These are phyloP conservation scores for Synergus japonicus DNA, from an alignment of 2,888 invertebrate species.

Conservation along the genomic window DNA sequence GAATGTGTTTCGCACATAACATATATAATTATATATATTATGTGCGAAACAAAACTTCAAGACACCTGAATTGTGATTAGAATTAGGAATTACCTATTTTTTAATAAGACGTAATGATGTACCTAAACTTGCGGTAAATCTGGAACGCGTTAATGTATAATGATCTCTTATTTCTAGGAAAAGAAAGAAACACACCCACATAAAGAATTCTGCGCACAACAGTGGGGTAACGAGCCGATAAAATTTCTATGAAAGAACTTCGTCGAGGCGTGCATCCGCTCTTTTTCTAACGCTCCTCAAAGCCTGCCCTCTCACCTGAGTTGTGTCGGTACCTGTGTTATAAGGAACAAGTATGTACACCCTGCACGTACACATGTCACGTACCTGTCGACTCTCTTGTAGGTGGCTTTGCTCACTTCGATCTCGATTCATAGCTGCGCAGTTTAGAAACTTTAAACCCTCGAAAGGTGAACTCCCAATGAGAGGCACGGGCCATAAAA, in stretches of 20 bases:
- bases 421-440: conserved; percentile 31
- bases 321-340: conserved; percentile 34
- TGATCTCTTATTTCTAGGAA: neutral
- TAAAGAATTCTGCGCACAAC: conserved; percentile 23
- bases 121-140: neutral
- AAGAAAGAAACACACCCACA: conserved; percentile 21
- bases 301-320: conserved; percentile 24
- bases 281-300: conserved; percentile 29
- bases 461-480: conserved; percentile 24
- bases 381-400: conserved; percentile 35
- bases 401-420: conserved; percentile 40
- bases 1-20: too few species aligned
- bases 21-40: too few species aligned
- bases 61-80: too few species aligned
- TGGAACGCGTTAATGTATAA: neutral
- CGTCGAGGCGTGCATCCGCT: conserved; percentile 47
- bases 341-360: conserved; percentile 33
- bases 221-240: conserved; percentile 42
- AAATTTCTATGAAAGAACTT: conserved; percentile 48
- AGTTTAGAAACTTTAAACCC: conserved; percentile 35
- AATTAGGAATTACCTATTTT: too few species aligned
- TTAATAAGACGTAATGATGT: neutral
- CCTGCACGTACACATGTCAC: conserved; percentile 37
- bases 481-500: conserved; percentile 37
- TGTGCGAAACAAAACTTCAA: too few species aligned